These are phyloP conservation scores for Atta colombica DNA, from an alignment of 1,140 invertebrate genomes.

Conservation along the genomic window DNA sequence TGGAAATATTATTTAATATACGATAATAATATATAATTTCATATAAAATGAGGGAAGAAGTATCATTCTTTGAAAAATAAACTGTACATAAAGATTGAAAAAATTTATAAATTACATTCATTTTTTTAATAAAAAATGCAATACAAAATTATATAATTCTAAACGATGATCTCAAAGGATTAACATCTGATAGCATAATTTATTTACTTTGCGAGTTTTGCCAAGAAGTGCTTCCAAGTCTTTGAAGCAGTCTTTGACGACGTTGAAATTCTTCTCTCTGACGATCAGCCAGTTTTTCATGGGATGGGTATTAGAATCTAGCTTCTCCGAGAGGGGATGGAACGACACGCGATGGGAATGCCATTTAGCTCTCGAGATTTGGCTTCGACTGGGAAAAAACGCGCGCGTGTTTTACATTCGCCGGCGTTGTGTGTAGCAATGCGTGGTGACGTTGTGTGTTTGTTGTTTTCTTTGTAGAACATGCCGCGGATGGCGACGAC, in stretches of 20 bases:
- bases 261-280: constrained; percentile 14
- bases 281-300: constrained; percentile 34
- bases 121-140: not conserved
- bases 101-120: not conserved
- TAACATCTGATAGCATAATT: not conserved
- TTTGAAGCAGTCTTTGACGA: not conserved
- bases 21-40: not conserved
- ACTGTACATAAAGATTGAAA: not conserved
- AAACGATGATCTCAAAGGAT: not conserved
- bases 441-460: constrained; percentile 79
- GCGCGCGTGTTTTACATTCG: constrained; percentile 33
- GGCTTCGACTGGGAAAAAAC: not conserved
- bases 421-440: constrained; percentile 49
- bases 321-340: not conserved
- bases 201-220: not conserved
- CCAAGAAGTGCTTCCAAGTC: constrained; percentile 29
- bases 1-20: constrained; percentile 12
- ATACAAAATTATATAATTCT: not conserved
- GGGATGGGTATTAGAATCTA: constrained; percentile 10
- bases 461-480: constrained; percentile 83
- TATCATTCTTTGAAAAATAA: not conserved
- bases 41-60: not conserved
- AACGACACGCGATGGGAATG: not conserved
- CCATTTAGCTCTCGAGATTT: not conserved
- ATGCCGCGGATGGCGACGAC: constrained; percentile 68